A percentile compares a stretch with the other conserved stretches of the same genome.
Evolutionary conservation across 2,113 vertebrate species (phyloP).

Genomic region (Seriola aureovittata): DNA sequence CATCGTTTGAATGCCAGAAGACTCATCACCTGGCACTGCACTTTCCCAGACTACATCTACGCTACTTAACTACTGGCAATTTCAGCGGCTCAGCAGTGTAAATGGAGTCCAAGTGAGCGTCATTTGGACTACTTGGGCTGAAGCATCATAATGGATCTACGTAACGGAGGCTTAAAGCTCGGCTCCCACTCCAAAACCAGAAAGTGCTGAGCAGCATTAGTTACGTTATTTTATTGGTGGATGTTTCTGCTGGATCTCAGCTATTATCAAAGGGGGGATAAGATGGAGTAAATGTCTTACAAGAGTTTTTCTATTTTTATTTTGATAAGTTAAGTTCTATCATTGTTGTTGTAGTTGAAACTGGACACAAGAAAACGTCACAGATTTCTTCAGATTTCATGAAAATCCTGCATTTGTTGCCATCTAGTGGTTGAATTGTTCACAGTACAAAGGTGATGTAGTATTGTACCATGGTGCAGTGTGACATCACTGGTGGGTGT

Average conservation of each 20-base stretch:
- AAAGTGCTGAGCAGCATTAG: neutral
- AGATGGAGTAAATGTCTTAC: neutral
- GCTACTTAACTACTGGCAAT: conserved; percentile 3
- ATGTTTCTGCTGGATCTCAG: neutral
- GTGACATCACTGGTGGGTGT: neutral
- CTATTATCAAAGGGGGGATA: neutral
- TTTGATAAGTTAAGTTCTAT: no score
- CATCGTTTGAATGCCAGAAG: conserved; percentile 15
- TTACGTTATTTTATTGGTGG: neutral
- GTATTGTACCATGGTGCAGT: no score
- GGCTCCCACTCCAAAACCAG: neutral
- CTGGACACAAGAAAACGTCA: neutral
- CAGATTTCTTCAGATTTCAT: neutral
- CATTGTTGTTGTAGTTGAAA: neutral
- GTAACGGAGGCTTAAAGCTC: conserved; percentile 7
- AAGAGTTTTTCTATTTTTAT: no score
- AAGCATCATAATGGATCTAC: conserved; percentile 1
- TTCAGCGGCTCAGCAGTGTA: neutral
- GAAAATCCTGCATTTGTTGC: neutral
- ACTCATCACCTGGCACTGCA: conserved; percentile 11
- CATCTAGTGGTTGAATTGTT: conserved; percentile 17
- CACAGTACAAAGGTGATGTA: neutral
- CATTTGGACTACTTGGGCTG: neutral
- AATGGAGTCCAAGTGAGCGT: neutral
- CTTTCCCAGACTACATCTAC: conserved; percentile 12